Evolutionary conservation across 2,113 vertebrate species (phyloP), one percentile per base, ranked within the genome.

Genomic region (Phasianus colchicus): DNA sequence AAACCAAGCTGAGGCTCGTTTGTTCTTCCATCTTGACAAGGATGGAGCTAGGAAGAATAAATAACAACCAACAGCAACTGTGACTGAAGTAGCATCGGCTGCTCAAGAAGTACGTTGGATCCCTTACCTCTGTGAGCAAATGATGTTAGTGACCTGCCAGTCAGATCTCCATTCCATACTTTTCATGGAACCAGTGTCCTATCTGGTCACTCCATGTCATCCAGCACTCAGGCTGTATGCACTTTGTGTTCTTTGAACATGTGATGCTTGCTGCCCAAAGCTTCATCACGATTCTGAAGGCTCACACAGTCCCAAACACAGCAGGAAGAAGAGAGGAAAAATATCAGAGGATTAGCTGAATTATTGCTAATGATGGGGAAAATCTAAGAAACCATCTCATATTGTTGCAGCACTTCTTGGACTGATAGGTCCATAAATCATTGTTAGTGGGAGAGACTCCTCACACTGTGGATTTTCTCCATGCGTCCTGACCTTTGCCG

Each of bases 391-490:
- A 75, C 3, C n/a, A 10, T 61, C 30, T 47, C 34, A 6, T 18
- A 5, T 17, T 79, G 30, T 40, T 3, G 1, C n/a, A 64, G 19
- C 13, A 36, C 38, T 27, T 63, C 30, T 61, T 70, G 27, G 29
- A n/a, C 10, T 70, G 36, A 11, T 50, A 21, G 29, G 5, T 20
- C 30, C 30, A 54, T n/a, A 24, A 90, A 43, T 14, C 0, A 0
- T 21, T 52, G 1, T 52, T 82, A 60, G 5, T 75, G 36, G 43
- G 34, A 78, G 17, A 20, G 55, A 58, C 9, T 72, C 40, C 50
- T 11, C 36, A 38, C 16, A 54, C 14, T 72, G 55, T 83, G 69
- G 79, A 47, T 73, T 34, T 47, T 86, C 29, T 86, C 12, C 32
- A n/a, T 50, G 42, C 12, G 50, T 42, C 42, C 34, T 1, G 25